Evolutionary conservation across 2,888 invertebrate genomes (phyloP), one percentile per base, ranked within the genome.

Genomic region (Aromia moschata): DNA sequence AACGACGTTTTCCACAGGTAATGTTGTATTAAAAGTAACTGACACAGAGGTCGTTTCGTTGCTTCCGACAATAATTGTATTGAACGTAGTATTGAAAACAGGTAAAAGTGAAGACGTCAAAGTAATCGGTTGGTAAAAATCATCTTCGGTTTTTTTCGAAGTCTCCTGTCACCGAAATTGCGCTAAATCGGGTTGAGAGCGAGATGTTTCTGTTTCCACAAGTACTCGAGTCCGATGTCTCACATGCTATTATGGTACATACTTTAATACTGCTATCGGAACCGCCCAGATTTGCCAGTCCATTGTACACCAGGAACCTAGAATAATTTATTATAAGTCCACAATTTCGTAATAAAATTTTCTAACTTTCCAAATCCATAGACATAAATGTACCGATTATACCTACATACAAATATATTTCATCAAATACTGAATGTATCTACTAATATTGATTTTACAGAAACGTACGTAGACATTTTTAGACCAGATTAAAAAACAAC

Each of bases 221-320:
- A 33, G 68, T 63, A 4, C 51, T 58, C 2, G 52, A 20, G 12
- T 68, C 65, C 1, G 62, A 36, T 38, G 45, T 65, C 17, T 62
- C 55, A 54, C 74, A 74, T 11, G 69, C 64, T 5, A 74, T 11
- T 4, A 74, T 20, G 25, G 57, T 56, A 59, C 74, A 74, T 4
- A 70, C 41, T 30, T 64, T 67, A 7, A 70, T 54, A 25, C 54
- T 45, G 4, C 58, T 38, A 7, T 55, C 7, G 2, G 17, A n/a
- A 4, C 47, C 46, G 12, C 41, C 54, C 10, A 65, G 38, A 9
- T 30, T 25, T 1, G 60, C 14, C 4, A 46, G 43, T 15, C 70
- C 73, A 18, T 58, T 61, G 30, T 62, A 73, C 3, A 52, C 52
- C 7, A 52, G 9, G 1, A 52, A 41, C 17, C 52, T 52, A 7